phyloP scores from a whole-genome alignment of 64 coral and sea anemone species.

The Platygyra sinensis region DNA sequence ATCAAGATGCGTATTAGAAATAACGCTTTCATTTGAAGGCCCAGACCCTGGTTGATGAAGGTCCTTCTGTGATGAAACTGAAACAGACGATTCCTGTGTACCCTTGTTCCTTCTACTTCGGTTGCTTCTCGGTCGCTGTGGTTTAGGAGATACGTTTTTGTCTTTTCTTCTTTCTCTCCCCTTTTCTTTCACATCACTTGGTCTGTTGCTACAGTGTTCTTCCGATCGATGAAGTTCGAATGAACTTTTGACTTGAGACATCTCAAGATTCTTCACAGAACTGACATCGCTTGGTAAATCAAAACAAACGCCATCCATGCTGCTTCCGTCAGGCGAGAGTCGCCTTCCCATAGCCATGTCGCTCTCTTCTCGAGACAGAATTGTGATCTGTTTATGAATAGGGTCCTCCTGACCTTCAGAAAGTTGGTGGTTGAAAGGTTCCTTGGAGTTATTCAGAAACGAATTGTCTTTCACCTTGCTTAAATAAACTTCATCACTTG shows the following conservation, averaged over 20 bases:
- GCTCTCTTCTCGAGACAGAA: slow-evolving; percentile 27
- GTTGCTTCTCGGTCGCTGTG: slow-evolving; percentile 3
- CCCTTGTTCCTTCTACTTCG: background rate
- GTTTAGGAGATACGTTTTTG: background rate
- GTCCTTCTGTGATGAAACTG: background rate
- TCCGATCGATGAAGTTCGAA: background rate
- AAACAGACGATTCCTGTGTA: background rate
- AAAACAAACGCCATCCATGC: slow-evolving; percentile 10
- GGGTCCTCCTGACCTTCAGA: background rate
- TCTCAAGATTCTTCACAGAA: background rate
- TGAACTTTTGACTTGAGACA: background rate
- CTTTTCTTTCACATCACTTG: background rate
- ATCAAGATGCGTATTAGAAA: background rate
- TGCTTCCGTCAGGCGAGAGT: slow-evolving; percentile 33
- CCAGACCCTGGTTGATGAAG: background rate
- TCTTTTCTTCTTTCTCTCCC: background rate
- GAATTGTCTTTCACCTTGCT: background rate
- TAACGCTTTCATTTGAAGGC: background rate
- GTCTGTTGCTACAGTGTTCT: background rate
- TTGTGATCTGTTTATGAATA: slow-evolving; percentile 7
- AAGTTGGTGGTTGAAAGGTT: background rate
- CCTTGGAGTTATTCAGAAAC: background rate
- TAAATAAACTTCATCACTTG: background rate
- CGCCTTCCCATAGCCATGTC: slow-evolving; percentile 5
- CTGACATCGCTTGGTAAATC: background rate